Conservation (phyloP, 2,113 vertebrate genomes). For the Phaethon lepturus region DNA sequence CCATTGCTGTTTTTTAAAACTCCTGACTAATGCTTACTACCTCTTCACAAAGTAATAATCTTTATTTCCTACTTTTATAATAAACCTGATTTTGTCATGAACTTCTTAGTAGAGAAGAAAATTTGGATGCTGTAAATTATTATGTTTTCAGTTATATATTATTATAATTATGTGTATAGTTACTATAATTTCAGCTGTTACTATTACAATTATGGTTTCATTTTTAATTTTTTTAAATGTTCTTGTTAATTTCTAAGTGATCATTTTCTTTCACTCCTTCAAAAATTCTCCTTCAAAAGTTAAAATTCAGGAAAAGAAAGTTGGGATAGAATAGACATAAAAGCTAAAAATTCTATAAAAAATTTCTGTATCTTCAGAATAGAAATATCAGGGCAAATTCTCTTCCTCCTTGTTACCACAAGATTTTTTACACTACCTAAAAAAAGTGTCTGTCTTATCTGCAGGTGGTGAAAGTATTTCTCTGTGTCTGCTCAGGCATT, state of each 20-base stretch:
- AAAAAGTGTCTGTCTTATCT: not conserved
- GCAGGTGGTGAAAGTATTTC: not conserved
- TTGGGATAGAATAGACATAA: not conserved
- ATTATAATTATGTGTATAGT: not conserved
- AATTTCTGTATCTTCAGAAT: not conserved
- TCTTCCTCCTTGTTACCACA: not conserved
- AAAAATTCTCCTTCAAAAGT: not conserved
- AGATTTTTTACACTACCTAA: not conserved
- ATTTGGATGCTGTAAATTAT: not conserved
- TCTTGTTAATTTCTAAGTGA: not conserved
- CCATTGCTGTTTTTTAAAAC: not conserved
- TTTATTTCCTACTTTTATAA: not conserved
- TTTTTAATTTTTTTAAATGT: not conserved
- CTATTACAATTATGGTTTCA: not conserved
- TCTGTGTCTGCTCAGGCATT: not conserved
- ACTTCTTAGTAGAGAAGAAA: not conserved
- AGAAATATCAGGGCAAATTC: not conserved
- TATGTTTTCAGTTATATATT: not conserved
- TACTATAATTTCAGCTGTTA: not conserved
- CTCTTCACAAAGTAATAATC: not conserved
- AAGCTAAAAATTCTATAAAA: not conserved
- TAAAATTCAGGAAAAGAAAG: not conserved
- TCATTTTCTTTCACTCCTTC: not conserved
- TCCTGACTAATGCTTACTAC: not conserved
- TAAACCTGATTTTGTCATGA: not conserved